These are phyloP conservation scores for Diabrotica undecimpunctata DNA, from an alignment of 1,140 invertebrate species.

Conservation along the genomic window DNA sequence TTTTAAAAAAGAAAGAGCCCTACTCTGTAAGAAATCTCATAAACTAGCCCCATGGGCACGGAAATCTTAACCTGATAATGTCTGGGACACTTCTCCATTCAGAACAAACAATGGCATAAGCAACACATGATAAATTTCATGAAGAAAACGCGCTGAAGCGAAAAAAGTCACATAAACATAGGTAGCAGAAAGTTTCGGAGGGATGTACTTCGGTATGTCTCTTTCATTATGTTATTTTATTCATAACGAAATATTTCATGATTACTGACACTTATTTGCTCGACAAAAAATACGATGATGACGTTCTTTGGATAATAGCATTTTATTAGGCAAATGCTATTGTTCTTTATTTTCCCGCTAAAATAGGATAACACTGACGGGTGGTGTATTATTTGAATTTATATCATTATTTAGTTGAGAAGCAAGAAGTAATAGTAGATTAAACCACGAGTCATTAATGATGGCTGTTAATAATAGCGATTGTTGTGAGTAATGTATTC, in stretches of 20 bases:
- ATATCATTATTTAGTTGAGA: too few relatives aligned
- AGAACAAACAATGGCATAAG: constrained; percentile 31
- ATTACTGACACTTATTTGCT: constrained; percentile 27
- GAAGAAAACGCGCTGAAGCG: constrained; percentile 32
- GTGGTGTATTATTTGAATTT: too few relatives aligned
- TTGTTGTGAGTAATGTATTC: too few relatives aligned
- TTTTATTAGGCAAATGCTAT: too few relatives aligned
- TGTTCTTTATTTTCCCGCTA: too few relatives aligned
- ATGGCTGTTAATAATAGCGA: too few relatives aligned
- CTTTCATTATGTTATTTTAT: constrained; percentile 33
- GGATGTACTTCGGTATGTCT: constrained; percentile 31
- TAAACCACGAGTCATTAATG: too few relatives aligned
- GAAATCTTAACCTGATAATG: constrained; percentile 28
- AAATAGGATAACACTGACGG: too few relatives aligned
- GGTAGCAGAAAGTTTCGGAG: constrained; percentile 19
- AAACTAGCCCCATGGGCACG: constrained; percentile 11
- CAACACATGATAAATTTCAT: constrained; percentile 45
- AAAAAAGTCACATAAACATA: constrained; percentile 36
- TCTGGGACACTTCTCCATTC: constrained; percentile 22
- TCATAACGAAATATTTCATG: constrained; percentile 30
- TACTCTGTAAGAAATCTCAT: neutral
- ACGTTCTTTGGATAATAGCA: neutral
- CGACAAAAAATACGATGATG: constrained; percentile 24
- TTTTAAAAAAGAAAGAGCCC: too few relatives aligned
- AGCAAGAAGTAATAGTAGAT: too few relatives aligned